Conservation (phyloP, 2,113 vertebrate species). For the Cricetomys ansorgei region DNA sequence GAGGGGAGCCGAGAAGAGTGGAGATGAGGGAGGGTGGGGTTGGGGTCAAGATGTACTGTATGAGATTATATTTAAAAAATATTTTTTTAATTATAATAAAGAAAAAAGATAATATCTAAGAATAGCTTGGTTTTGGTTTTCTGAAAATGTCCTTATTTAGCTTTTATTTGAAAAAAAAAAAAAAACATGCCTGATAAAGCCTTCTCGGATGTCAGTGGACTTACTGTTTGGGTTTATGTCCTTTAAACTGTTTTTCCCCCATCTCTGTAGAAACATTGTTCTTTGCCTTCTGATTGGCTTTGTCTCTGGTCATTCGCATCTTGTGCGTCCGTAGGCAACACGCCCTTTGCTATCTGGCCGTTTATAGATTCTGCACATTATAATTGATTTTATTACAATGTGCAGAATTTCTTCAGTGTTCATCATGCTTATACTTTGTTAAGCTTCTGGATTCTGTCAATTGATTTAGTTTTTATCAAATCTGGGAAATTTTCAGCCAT, state of each 20-base stretch:
- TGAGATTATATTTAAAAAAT: too few relatives aligned
- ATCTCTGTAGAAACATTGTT: background rate
- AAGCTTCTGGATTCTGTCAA: background rate
- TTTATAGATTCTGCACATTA: constrained; percentile 1
- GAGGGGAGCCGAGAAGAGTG: too few relatives aligned
- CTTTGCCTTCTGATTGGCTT: background rate
- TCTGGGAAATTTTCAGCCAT: background rate
- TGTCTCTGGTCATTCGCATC: constrained; percentile 11
- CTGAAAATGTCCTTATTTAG: background rate
- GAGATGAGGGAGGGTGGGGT: too few relatives aligned
- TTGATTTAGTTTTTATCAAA: constrained; percentile 13
- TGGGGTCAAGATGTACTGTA: too few relatives aligned
- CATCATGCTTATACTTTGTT: background rate
- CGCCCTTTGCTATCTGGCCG: background rate
- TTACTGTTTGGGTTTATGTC: background rate
- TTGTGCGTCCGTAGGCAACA: background rate
- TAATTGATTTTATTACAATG: constrained; percentile 27
- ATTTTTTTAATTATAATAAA: too few relatives aligned
- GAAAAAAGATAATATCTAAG: too few relatives aligned
- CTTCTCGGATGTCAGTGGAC: background rate
- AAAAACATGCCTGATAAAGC: background rate
- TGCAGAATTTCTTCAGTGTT: background rate
- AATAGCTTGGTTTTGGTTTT: background rate
- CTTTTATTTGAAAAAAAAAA: constrained; percentile 49
- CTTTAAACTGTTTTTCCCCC: background rate